phyloP scores from a whole-genome alignment of 2,797 vertebrate species.

The Semaprochilodus insignis region DNA sequence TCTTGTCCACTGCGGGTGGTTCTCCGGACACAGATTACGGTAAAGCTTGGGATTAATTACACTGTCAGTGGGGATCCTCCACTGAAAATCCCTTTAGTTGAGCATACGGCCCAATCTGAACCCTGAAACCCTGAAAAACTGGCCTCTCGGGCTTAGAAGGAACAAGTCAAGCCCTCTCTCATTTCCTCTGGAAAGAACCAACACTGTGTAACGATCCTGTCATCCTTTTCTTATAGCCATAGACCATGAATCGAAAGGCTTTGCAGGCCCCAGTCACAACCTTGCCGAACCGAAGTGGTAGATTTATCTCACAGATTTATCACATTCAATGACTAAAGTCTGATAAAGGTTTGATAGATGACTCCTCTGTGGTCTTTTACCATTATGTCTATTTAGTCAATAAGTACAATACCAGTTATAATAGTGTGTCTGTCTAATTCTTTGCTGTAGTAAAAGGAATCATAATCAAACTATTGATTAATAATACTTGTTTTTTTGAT shows the following conservation, averaged over 20 bases:
- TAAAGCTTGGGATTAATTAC: constrained; percentile 7
- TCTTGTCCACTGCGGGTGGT: background rate
- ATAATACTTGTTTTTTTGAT: too few species aligned
- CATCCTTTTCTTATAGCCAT: background rate
- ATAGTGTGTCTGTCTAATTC: too few species aligned
- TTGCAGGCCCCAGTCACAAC: background rate
- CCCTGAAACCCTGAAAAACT: too few species aligned
- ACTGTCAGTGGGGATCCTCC: constrained; percentile 11
- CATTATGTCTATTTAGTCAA: background rate
- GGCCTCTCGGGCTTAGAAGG: background rate
- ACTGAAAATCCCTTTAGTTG: constrained; percentile 22
- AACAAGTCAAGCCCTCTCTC: background rate
- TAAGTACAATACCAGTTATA: background rate
- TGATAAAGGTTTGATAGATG: too few species aligned
- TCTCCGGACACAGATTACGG: background rate
- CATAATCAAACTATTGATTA: too few species aligned
- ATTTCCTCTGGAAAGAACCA: background rate
- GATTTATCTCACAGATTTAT: background rate
- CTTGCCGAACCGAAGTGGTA: background rate
- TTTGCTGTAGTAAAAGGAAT: too few species aligned
- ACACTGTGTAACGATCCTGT: background rate
- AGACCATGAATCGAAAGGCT: too few species aligned
- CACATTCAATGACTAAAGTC: too few species aligned
- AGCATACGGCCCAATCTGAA: background rate
- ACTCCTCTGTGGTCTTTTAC: too few species aligned